A percentile compares a stretch with the other conserved stretches of the same genome.
phyloP scores from a whole-genome alignment of 2,113 vertebrate species.

The Glaucidium brasilianum region DNA sequence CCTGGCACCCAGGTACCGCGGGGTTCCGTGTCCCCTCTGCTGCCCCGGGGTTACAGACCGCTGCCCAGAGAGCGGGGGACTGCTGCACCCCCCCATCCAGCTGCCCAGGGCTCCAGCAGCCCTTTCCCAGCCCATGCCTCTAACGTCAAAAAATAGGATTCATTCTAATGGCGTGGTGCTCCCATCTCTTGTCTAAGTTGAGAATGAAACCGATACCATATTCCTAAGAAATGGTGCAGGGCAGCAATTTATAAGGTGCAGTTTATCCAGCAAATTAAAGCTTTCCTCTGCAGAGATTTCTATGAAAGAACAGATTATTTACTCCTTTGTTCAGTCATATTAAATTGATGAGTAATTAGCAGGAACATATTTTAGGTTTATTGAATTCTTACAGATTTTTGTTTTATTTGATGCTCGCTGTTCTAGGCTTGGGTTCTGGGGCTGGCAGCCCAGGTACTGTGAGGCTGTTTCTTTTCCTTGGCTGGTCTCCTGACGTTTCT shows the following conservation, averaged over 20 bases:
- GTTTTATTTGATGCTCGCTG: rapidly evolving
- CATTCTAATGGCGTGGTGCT: background rate
- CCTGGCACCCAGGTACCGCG: rapidly evolving
- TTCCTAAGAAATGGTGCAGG: background rate
- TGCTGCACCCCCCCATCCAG: rapidly evolving
- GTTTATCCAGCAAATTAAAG: background rate
- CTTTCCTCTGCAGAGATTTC: background rate
- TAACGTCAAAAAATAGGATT: background rate
- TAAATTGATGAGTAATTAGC: background rate
- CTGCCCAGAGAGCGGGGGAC: background rate
- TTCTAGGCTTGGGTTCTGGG: background rate
- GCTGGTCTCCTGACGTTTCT: background rate
- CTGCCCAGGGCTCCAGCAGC: background rate
- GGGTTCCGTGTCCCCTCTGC: background rate
- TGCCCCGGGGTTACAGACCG: too few species aligned
- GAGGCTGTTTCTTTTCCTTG: background rate
- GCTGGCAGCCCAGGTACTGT: rapidly evolving
- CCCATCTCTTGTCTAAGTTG: background rate
- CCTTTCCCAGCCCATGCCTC: background rate
- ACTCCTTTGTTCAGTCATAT: background rate
- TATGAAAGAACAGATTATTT: background rate
- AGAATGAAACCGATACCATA: background rate
- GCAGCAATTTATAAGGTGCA: background rate
- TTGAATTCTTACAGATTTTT: background rate
- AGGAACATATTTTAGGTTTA: background rate